Percentiles rank a stretch among this genome's conserved stretches.
These are phyloP conservation scores for Plestiodon gilberti DNA, from an alignment of 2,113 vertebrate species.

Conservation along the genomic window DNA sequence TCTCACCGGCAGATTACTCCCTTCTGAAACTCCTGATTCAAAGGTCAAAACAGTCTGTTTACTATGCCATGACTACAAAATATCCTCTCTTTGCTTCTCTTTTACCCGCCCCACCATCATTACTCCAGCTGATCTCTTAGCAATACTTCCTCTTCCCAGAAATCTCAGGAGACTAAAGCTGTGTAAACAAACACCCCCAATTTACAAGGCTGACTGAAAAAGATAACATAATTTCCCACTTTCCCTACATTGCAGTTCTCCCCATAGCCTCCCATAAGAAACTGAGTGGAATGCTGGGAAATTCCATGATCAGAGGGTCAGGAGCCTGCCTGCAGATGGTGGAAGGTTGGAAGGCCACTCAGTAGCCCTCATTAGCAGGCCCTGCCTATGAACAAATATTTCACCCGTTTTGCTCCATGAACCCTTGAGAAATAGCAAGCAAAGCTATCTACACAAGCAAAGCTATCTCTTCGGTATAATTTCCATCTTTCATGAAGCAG, in stretches of 20 bases:
- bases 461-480: background rate
- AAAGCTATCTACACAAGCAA: background rate
- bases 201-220: background rate
- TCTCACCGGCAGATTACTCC: background rate
- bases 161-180: constrained; percentile 13
- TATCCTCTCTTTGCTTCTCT: background rate
- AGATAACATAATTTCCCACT: background rate
- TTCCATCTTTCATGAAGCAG: background rate
- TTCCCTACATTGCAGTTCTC: background rate
- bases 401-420: background rate
- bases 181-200: background rate
- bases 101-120: background rate
- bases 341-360: background rate
- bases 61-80: constrained; percentile 7
- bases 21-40: constrained; percentile 20
- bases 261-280: background rate
- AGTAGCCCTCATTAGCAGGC: too few species aligned
- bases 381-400: background rate
- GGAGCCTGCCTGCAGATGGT: background rate
- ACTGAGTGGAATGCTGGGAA: background rate
- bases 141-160: constrained; percentile 19
- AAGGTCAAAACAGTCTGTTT: constrained; percentile 23
- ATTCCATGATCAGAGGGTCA: background rate
- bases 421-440: background rate
- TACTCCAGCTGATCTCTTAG: constrained; percentile 7